phyloP scores from a whole-genome alignment of 2,797 vertebrate species.

The Sylvilagus floridanus region DNA sequence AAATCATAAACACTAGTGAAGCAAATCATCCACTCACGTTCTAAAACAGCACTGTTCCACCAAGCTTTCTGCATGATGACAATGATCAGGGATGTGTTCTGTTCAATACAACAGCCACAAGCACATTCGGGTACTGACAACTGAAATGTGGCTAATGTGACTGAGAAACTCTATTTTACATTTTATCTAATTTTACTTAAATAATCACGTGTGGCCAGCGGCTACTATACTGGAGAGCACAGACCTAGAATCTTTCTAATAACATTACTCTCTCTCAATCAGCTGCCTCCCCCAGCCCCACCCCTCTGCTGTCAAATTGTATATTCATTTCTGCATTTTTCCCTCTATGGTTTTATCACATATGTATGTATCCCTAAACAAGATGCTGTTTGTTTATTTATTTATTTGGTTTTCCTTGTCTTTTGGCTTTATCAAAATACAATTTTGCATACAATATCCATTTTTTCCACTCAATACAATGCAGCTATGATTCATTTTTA shows the following conservation, averaged over 20 bases:
- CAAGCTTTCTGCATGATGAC: neutral
- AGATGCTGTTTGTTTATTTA: neutral
- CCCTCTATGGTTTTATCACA: neutral
- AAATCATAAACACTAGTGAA: neutral
- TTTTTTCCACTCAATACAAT: neutral
- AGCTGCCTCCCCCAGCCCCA: neutral
- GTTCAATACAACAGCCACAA: neutral
- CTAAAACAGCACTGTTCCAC: neutral
- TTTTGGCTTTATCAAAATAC: neutral
- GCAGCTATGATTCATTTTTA: conserved; percentile 1
- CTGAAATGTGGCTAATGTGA: neutral
- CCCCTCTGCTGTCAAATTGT: neutral
- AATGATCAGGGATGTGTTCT: neutral
- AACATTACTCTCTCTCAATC: neutral
- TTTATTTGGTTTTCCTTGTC: neutral
- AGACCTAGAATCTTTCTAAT: neutral
- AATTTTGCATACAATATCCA: neutral
- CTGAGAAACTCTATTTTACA: conserved; percentile 3
- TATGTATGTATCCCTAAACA: neutral
- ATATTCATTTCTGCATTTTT: neutral
- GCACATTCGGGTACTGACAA: neutral
- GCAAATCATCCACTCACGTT: neutral
- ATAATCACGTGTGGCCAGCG: neutral
- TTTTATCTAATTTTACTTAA: neutral
- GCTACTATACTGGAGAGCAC: neutral